Conservation (phyloP, 2,888 invertebrate species). For the Callyntrura sp. region DNA sequence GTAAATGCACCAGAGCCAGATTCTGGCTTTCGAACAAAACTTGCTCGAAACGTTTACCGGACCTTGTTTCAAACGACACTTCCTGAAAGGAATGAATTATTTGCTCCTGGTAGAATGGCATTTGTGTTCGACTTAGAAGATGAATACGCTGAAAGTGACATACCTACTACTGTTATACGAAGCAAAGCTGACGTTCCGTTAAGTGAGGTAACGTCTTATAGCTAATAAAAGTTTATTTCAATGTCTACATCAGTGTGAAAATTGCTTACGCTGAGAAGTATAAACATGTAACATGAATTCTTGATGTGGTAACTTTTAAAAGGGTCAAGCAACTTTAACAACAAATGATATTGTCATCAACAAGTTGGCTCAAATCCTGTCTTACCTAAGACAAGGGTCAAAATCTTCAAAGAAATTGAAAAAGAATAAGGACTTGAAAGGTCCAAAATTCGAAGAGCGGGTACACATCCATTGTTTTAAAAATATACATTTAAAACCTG, state of each 20-base stretch:
- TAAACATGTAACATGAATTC: background rate
- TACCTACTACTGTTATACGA: constrained; percentile 97
- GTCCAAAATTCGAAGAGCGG: constrained; percentile 79
- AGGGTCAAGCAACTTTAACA: constrained; percentile 87
- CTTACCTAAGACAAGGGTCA: constrained; percentile 96
- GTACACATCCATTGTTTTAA: too few species aligned
- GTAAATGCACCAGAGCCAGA: constrained; percentile 71
- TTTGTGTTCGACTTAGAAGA: constrained; percentile 98
- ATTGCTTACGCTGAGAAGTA: background rate
- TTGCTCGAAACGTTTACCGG: constrained; percentile 92
- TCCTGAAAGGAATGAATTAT: constrained; percentile 93
- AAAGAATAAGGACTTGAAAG: constrained; percentile 89
- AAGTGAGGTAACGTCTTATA: constrained; percentile 88
- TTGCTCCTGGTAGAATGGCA: constrained; percentile 98
- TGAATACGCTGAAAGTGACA: constrained; percentile 94
- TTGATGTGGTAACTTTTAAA: constrained; percentile 86
- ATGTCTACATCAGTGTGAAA: too few species aligned
- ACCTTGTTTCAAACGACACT: constrained; percentile 84
- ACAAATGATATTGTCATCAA: constrained; percentile 93
- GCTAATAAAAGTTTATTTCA: too few species aligned
- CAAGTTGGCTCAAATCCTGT: constrained; percentile 98
- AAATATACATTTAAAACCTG: background rate
- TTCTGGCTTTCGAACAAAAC: constrained; percentile 87
- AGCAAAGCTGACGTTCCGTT: constrained; percentile 96
- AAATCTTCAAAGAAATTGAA: constrained; percentile 90